Evolutionary conservation across 2,888 invertebrate genomes (phyloP), one percentile per base, ranked within the genome.

Genomic region (Halocaridina rubra): DNA sequence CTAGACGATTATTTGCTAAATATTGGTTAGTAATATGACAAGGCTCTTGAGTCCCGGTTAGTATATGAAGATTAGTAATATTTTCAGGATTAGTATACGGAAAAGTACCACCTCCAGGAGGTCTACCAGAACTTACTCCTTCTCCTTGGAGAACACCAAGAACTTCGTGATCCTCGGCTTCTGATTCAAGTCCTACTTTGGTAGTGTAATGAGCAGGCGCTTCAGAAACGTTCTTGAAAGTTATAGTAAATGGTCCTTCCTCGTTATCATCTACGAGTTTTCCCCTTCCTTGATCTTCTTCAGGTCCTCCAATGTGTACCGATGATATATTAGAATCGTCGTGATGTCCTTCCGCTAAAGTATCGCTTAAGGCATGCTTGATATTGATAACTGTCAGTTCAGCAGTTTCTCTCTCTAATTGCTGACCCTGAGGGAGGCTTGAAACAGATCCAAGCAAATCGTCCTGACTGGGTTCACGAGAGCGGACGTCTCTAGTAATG

Each of bases 221-320:
- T 24, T 85, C 85, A 2, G 87, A 80, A 24, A 87, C 87, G 80
- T 87, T 87, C 79, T 85, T 78, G 80, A 87, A 87, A 46, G 86
- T 87, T 72, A 87, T 87, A 32, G 85, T 85, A 67, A 87, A 87
- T 10, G 87, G 85, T 7, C 85, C 85, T 19, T 86, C 86, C 33
- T 81, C 81, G 29, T 22, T 57, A 22, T 69, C 82, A 22, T 84
- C 82, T 46, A 57, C 82, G 19, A 69, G 33, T 22, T 67, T 46
- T 53, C 71, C 32, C 10, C 67, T 53, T 19, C 64, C 69, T 46
- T 75, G 76, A 3, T 69, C 71, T 8, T 76, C 53, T 19, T 74
- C 69, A 33, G 67, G 69, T 4, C 82, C 72, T 13, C 78, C 82
- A 46, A 78, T 77, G 32, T 78, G 82, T 5, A 84, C 72, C 10